Evolutionary conservation across 2,113 vertebrate species (phyloP).

Genomic region (Solenodon paradoxus): DNA sequence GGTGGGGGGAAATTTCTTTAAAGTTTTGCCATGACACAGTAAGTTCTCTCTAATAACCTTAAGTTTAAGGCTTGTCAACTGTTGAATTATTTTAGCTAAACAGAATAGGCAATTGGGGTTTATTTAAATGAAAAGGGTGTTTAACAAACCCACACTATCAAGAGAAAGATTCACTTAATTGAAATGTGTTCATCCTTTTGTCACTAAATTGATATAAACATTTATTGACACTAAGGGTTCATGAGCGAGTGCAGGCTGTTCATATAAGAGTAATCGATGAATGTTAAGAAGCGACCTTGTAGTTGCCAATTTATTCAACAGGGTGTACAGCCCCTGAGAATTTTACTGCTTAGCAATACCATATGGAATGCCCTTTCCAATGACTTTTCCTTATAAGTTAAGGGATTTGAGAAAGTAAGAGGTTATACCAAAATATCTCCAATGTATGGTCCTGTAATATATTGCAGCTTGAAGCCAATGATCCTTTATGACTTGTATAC

Average conservation of each 20-base stretch:
- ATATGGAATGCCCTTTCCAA: slow-evolving; percentile 59
- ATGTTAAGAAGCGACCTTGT: slow-evolving; percentile 56
- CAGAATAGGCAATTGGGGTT: slow-evolving; percentile 60
- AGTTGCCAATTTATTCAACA: slow-evolving; percentile 74
- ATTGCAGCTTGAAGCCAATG: slow-evolving; percentile 88
- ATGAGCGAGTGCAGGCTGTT: slow-evolving; percentile 53
- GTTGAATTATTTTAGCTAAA: slow-evolving; percentile 63
- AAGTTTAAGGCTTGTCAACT: slow-evolving; percentile 55
- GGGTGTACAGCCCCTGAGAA: slow-evolving; percentile 49
- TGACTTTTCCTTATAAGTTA: slow-evolving; percentile 68
- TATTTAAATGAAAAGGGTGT: slow-evolving; percentile 74
- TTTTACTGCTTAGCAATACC: slow-evolving; percentile 66
- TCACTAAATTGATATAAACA: slow-evolving; percentile 58
- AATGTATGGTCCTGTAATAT: slow-evolving; percentile 84
- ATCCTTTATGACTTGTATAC: slow-evolving; percentile 84
- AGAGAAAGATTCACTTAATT: slow-evolving; percentile 77
- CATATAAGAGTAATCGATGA: slow-evolving; percentile 15
- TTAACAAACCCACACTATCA: slow-evolving; percentile 73
- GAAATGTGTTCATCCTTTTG: slow-evolving; percentile 72
- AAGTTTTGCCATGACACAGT: slow-evolving; percentile 79
- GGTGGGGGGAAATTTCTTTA: slow-evolving; percentile 69
- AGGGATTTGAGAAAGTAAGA: slow-evolving; percentile 77
- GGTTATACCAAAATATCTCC: slow-evolving; percentile 80
- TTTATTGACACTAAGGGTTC: slow-evolving; percentile 71
- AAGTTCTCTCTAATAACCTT: slow-evolving; percentile 77